These are phyloP conservation scores for Amiota mariae DNA, from an alignment of 2,888 invertebrate species.

Conservation along the genomic window DNA sequence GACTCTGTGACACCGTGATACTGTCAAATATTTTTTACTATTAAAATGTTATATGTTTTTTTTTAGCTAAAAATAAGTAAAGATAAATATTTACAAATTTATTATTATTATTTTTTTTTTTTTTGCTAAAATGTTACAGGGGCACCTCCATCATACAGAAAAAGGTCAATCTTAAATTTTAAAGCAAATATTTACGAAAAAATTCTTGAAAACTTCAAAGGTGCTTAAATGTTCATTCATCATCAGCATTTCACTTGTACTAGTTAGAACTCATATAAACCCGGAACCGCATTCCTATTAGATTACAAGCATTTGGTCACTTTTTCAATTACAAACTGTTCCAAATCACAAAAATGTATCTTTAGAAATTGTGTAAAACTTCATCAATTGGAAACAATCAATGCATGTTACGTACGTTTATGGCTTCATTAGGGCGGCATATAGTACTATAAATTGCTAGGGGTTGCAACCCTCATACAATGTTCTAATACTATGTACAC, in stretches of 20 bases:
- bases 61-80: neutral
- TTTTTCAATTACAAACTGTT: slow-evolving; percentile 24
- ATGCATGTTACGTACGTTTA: slow-evolving; percentile 19
- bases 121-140: neutral
- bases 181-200: slow-evolving; percentile 9
- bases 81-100: slow-evolving; percentile 10
- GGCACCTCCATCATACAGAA: neutral
- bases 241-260: neutral
- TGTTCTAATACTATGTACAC: too few relatives aligned
- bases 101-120: neutral
- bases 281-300: slow-evolving; percentile 4
- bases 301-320: slow-evolving; percentile 27
- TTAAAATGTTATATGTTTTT: neutral
- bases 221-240: neutral
- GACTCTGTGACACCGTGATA: too few relatives aligned
- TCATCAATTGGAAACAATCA: neutral
- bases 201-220: neutral
- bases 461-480: slow-evolving; percentile 22
- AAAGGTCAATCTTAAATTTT: neutral
- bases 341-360: slow-evolving; percentile 4
- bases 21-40: neutral
- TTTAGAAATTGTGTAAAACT: too few relatives aligned
- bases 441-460: neutral
- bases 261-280: neutral
- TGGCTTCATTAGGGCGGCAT: slow-evolving; percentile 22